Conservation (phyloP, 2,888 invertebrate species). For the Tachina grossa region DNA sequence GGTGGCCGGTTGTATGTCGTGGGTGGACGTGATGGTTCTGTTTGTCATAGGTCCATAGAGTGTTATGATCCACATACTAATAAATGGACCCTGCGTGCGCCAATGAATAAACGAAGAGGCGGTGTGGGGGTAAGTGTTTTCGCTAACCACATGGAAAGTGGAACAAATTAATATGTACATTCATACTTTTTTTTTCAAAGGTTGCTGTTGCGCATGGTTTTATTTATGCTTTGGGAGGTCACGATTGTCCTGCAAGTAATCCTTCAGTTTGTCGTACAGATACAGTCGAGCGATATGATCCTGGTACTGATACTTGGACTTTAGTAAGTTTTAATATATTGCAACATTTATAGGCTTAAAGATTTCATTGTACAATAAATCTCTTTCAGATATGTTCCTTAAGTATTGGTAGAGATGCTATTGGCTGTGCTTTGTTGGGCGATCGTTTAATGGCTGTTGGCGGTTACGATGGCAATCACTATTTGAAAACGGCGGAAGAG, state of each 20-base stretch:
- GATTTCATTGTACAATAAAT: background rate
- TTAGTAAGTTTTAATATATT: conserved; percentile 82
- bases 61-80: conserved; percentile 90
- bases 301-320: conserved; percentile 92
- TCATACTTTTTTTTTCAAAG: conserved; percentile 76
- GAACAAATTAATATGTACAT: background rate
- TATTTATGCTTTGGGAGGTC: conserved; percentile 96
- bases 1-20: conserved; percentile 94
- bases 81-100: conserved; percentile 92
- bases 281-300: conserved; percentile 94
- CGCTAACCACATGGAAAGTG: background rate
- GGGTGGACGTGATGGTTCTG: conserved; percentile 95
- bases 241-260: conserved; percentile 95
- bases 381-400: conserved; percentile 87
- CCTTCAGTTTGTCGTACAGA: conserved; percentile 92
- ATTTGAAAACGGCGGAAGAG: conserved; percentile 93
- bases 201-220: conserved; percentile 93
- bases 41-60: conserved; percentile 95
- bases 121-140: conserved; percentile 90
- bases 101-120: conserved; percentile 93
- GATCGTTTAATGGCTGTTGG: conserved; percentile 91
- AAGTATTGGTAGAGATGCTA: conserved; percentile 92
- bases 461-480: conserved; percentile 95
- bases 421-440: conserved; percentile 92
- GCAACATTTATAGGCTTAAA: background rate